Evolutionary conservation across 2,888 invertebrate species (phyloP), one percentile per base, ranked within the genome.

Genomic region (Pycnomerus fuliginosus): DNA sequence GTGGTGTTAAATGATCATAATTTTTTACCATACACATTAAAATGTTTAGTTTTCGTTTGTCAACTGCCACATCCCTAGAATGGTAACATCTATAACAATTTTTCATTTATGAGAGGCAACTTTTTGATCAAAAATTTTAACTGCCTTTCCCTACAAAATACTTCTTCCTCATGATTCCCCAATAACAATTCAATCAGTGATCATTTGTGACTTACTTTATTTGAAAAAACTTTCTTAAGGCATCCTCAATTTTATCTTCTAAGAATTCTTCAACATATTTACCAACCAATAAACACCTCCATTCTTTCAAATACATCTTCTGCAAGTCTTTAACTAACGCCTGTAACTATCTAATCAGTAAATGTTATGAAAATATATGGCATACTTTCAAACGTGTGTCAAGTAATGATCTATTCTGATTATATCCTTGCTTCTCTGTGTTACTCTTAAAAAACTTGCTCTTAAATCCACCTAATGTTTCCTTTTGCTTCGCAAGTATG

Each of bases 241-340:
- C 65, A n/a, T 64, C 55, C 1, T 71, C 53, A 3, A 84, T 61
- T 37, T 67, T 72, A 3, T 73, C 64, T 32, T 75, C 75, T 13
- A 78, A 52, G 2, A 54, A 50, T 3, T 68, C 46, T 52, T 82
- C 77, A 8, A 72, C 41, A 16, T 80, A 72, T 58, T 80, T 80
- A 2, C 84, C 84, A 3, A 80, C 73, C 8, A 85, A 73, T 32
- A 85, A 68, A 53, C 80, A 70, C 48, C 78, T 75, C 80, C 82
- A 85, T 15, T 80, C 80, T 25, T 77, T 77, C 1, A 85, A 69
- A 83, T 83, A 85, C 17, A 77, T 72, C 8, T 74, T 72, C 54
- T 83, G 80, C 65, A 84, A 76, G 35, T 78, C 76, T 28, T 74
- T 74, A 15, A 84, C 74, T 3, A 81, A 75, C 56, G 72, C 74